A percentile compares a stretch with the other conserved stretches of the same genome.
These are phyloP conservation scores for Lontra canadensis DNA, from an alignment of 2,113 vertebrate species.

Conservation along the genomic window DNA sequence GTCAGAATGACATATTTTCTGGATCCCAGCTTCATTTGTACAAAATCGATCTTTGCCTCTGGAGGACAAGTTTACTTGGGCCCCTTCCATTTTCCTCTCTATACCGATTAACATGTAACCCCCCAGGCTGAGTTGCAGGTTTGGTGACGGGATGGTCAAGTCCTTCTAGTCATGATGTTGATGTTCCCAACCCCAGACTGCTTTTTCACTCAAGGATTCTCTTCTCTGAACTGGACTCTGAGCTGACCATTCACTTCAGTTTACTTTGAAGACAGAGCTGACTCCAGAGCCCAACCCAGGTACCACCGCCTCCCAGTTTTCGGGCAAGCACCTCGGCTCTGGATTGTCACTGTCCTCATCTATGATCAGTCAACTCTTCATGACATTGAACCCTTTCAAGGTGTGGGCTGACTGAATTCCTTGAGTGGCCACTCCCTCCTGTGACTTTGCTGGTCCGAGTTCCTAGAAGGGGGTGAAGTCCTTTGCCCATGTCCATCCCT, in stretches of 20 bases:
- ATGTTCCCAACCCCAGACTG: not conserved
- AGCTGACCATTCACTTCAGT: not conserved
- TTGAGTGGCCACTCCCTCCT: not conserved
- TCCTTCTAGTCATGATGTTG: not conserved
- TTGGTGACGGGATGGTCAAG: not conserved
- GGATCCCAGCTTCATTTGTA: not conserved
- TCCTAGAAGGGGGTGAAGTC: not conserved
- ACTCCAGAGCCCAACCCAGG: not conserved
- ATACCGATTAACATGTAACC: too few species aligned
- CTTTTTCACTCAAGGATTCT: not conserved
- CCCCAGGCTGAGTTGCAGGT: not conserved
- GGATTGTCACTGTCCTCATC: not conserved
- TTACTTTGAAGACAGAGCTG: not conserved
- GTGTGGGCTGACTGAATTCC: not conserved
- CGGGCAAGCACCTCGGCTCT: not conserved
- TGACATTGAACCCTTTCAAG: not conserved
- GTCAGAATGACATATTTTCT: not conserved
- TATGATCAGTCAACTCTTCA: not conserved
- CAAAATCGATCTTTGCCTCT: not conserved
- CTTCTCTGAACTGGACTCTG: not conserved
- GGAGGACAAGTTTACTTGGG: not conserved
- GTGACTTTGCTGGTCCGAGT: not conserved
- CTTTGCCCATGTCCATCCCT: rapidly evolving
- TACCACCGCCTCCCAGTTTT: not conserved
- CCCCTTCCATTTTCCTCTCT: not conserved